Evolutionary conservation across 2,888 invertebrate genomes (phyloP).

Genomic region (Nephrotoma appendiculata): DNA sequence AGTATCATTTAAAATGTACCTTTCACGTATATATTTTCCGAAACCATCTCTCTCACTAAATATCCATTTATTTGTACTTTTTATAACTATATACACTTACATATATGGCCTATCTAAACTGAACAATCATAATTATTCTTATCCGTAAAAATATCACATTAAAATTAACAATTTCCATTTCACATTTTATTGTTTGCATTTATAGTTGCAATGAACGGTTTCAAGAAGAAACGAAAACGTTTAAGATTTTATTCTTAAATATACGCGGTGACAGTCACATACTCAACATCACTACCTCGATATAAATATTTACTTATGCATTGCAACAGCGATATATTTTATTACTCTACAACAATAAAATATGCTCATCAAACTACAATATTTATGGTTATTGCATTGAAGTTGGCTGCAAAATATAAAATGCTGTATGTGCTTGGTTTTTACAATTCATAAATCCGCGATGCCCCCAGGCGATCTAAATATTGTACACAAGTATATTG

Average conservation of each 20-base stretch:
- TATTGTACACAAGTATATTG: not conserved
- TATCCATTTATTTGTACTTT: too few relatives aligned
- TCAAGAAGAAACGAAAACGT: not conserved
- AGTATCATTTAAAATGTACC: not conserved
- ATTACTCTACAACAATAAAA: not conserved
- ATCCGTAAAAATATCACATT: not conserved
- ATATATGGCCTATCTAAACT: not conserved
- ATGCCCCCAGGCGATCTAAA: not conserved
- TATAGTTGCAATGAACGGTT: not conserved
- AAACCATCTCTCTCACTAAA: not conserved
- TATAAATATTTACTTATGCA: not conserved
- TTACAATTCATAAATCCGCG: not conserved
- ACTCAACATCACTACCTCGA: not conserved
- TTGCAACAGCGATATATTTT: not conserved
- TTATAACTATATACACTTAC: not conserved
- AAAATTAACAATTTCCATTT: not conserved
- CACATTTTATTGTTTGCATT: not conserved
- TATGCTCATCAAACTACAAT: not conserved
- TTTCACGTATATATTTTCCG: not conserved
- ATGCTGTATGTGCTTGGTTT: not conserved
- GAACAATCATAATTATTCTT: not conserved
- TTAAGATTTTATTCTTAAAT: not conserved
- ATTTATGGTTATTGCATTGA: not conserved
- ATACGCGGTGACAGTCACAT: not conserved
- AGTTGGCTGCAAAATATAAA: not conserved